Percentiles rank a stretch among this genome's conserved stretches.
These are phyloP conservation scores for Oncorhynchus mykiss DNA, from an alignment of 2,113 vertebrate species.

Conservation along the genomic window DNA sequence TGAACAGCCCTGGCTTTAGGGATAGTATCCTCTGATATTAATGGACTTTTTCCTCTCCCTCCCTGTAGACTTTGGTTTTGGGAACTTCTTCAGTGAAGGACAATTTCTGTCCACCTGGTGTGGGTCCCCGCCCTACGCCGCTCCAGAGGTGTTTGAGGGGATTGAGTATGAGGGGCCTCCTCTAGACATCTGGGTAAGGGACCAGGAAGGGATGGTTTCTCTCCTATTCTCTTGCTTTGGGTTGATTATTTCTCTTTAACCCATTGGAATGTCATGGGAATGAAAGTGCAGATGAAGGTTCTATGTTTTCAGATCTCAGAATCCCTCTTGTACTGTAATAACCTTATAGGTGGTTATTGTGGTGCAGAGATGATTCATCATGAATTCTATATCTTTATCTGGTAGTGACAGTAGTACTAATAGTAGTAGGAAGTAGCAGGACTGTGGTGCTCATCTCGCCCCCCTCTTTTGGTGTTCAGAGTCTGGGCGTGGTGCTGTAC, in stretches of 20 bases:
- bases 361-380: no score
- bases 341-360: no score
- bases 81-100: conserved; percentile 95
- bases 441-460: no score
- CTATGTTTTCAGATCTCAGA: no score
- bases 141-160: conserved; percentile 96
- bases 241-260: no score
- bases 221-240: conserved; percentile 1
- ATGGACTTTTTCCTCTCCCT: conserved; percentile 14
- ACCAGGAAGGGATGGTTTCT: background rate
- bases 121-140: conserved; percentile 95
- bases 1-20: conserved; percentile 7
- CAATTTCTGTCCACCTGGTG: conserved; percentile 94
- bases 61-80: conserved; percentile 92
- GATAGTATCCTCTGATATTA: background rate
- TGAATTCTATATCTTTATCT: no score
- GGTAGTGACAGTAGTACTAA: no score
- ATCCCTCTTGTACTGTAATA: no score
- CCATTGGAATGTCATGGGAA: no score
- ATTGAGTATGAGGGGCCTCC: conserved; percentile 96
- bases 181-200: conserved; percentile 93
- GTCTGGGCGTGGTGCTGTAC: conserved; percentile 93
- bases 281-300: no score
- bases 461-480: conserved; percentile 71
- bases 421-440: no score